Evolutionary conservation across 2,888 invertebrate species (phyloP), one percentile per base, ranked within the genome.

Genomic region (Lasius fuliginosus): DNA sequence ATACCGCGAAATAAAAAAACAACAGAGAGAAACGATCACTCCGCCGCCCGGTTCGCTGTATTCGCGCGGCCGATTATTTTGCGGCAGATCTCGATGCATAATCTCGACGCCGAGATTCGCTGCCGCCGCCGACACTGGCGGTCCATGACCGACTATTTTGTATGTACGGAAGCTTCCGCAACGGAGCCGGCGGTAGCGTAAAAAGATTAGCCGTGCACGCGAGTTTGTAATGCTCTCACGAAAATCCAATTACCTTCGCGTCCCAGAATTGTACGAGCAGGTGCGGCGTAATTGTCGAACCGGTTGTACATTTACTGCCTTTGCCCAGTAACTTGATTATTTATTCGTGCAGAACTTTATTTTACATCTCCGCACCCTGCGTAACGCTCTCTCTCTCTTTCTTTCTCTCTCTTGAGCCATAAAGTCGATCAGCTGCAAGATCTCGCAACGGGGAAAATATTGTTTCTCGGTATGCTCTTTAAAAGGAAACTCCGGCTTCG

Each of bases 121-220:
- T 18, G 40, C 30, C 49, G 71, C 9, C 81, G 62, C 36, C 60
- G 75, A 58, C 60, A 33, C 33, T 36, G 27, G 18, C 40, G 60
- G 40, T 64, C 62, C 74, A 68, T 58, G 62, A 46, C 58, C 64
- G 53, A 77, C 58, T 71, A 64, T 82, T 83, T 67, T 67, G 58
- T 64, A 53, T 33, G 33, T 42, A 75, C 68, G 65, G 58, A 53
- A 68, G 62, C 64, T 76, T 49, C 56, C 81, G 64, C 67, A 53
- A 81, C 64, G 82, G 82, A 85, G 82, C 76, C 33, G 82, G 64
- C 65, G 71, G 40, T 76, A 76, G 27, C 82, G 76, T 86, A 90
- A 89, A 86, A 88, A 83, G 90, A 89, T 90, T 87, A 90, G 65
- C 83, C 69, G 79, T 76, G 53, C 86, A 77, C 84, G 82, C 79